Evolutionary conservation across 30 jellyfish, hydroid and myxozoan species (phyloP), one percentile per base, ranked within the genome.

Genomic region (Sanderia malayensis): DNA sequence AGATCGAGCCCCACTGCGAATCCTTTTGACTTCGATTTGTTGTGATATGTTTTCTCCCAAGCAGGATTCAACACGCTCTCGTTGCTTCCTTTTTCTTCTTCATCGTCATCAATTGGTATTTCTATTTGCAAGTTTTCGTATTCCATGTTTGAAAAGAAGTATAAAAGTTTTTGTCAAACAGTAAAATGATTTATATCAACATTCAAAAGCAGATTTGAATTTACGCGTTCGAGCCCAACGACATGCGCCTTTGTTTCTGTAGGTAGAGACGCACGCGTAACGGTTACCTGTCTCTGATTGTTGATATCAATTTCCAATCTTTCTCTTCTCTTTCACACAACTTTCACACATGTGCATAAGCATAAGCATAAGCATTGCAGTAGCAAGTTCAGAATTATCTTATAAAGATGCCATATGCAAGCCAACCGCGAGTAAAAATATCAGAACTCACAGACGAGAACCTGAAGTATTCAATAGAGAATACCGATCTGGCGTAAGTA

Each of bases 371-470:
- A n/a, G n/a, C n/a, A n/a, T n/a, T n/a, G n/a, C n/a, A n/a, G n/a
- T n/a, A n/a, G n/a, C n/a, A n/a, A n/a, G n/a, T n/a, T n/a, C n/a
- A n/a, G n/a, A n/a, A n/a, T n/a, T n/a, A n/a, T n/a, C n/a, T n/a
- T n/a, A 61, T 9, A 11, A 83, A 61, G 47, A 93, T 93, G 99
- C 99, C 99, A 11, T 93, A 93, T 68, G 99, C 99, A 18, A 93
- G 99, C 71, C 99, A 93, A 47, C 99, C 99, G 9, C 80, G 86
- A n/a, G 95, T 80, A 25, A 93, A 85, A 33, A 74, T 93, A 6
- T 63, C 95, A 1, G 96, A 93, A 68, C 61, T 85, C n/a, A 55
- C 92, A 21, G 99, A 86, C 26, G 96, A 93, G 69, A 93, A 93
- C 67, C 34, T 93, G 41, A 93, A 85, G 61, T 93, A 85, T 69